Percentiles rank a stretch among this genome's conserved stretches.
These are phyloP conservation scores for Seriola quinqueradiata DNA, from an alignment of 2,113 vertebrate genomes.

Conservation along the genomic window DNA sequence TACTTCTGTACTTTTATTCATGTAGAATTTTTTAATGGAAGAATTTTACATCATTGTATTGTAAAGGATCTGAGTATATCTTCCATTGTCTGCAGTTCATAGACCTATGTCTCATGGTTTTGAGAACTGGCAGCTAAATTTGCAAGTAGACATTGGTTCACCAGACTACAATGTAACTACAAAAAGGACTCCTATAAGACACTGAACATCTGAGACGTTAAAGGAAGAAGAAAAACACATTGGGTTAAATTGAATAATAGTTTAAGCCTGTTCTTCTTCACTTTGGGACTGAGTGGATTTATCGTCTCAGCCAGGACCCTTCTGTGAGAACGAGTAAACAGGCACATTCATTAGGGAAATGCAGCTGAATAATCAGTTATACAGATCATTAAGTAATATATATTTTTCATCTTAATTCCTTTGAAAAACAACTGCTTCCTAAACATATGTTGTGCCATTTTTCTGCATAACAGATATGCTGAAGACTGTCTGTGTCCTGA, in stretches of 20 bases:
- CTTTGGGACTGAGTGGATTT: background rate
- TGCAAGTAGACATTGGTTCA: background rate
- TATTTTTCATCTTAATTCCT: slow-evolving; percentile 4
- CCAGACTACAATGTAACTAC: background rate
- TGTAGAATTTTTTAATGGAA: too few relatives aligned
- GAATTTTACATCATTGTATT: too few relatives aligned
- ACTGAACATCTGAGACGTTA: background rate
- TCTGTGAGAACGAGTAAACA: background rate
- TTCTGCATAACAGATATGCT: background rate
- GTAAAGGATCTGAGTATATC: too few relatives aligned
- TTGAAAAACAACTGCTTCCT: slow-evolving; percentile 9
- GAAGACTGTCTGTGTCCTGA: slow-evolving; percentile 27
- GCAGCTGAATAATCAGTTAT: background rate
- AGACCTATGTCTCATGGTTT: background rate
- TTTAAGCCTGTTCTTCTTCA: background rate
- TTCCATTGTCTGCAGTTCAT: background rate
- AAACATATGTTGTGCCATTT: slow-evolving; percentile 5
- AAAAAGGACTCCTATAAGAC: background rate
- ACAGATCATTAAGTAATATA: slow-evolving; percentile 19
- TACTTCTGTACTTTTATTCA: too few relatives aligned
- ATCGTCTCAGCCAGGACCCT: background rate
- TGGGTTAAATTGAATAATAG: background rate
- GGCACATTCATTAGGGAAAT: background rate
- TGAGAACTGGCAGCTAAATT: background rate
- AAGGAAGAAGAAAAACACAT: background rate